These are phyloP conservation scores for Myotis lucifugus DNA, from an alignment of 2,113 vertebrate species.

Conservation along the genomic window DNA sequence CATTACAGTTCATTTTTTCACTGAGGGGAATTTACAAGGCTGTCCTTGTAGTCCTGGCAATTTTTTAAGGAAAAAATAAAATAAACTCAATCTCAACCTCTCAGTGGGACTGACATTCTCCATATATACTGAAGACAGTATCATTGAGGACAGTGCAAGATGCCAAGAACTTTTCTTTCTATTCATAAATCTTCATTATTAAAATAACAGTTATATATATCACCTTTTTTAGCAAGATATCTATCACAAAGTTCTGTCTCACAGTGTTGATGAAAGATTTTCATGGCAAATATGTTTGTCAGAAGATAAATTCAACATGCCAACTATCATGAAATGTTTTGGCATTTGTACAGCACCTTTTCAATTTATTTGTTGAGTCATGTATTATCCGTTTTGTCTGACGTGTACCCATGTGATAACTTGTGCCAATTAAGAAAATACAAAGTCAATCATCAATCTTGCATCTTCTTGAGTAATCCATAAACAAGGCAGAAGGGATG, in stretches of 20 bases:
- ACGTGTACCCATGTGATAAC: not conserved
- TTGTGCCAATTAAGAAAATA: slow-evolving; percentile 35
- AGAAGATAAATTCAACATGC: slow-evolving; percentile 17
- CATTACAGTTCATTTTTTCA: not conserved
- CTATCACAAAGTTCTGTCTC: not conserved
- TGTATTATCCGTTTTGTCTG: slow-evolving; percentile 8
- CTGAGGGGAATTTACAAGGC: not conserved
- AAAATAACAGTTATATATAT: not conserved
- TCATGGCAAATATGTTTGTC: slow-evolving; percentile 49
- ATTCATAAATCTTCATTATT: slow-evolving; percentile 63
- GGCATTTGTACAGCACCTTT: not conserved
- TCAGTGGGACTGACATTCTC: not conserved
- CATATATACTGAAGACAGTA: not conserved
- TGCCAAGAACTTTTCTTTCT: slow-evolving; percentile 8
- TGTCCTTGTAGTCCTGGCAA: not conserved
- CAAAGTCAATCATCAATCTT: not conserved
- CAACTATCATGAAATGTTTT: slow-evolving; percentile 18
- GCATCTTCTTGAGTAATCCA: not conserved
- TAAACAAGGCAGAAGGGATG: not conserved
- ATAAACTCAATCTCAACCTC: slow-evolving; percentile 24
- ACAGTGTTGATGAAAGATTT: slow-evolving; percentile 42
- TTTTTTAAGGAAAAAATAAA: not conserved
- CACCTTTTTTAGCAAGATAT: not conserved
- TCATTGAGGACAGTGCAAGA: not conserved
- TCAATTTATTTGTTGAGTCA: not conserved